A percentile compares a stretch with the other conserved stretches of the same genome.
Evolutionary conservation across 2,888 invertebrate genomes (phyloP).

Genomic region (Amblyteles armatorius): DNA sequence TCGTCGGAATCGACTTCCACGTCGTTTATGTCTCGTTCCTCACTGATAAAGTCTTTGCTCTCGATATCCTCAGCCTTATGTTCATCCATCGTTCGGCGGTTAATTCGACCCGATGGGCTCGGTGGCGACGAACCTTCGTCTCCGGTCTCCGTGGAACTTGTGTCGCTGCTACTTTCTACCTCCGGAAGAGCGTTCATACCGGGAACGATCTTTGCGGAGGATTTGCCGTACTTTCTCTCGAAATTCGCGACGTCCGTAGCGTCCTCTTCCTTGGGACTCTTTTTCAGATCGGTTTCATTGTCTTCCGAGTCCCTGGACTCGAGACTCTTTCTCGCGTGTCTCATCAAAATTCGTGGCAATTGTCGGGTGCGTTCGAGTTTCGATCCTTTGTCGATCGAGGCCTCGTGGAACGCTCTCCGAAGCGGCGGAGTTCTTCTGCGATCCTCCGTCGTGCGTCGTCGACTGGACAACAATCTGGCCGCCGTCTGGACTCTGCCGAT

Average conservation of each 20-base stretch:
- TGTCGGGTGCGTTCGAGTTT: constrained; percentile 34
- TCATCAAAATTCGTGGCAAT: constrained; percentile 62
- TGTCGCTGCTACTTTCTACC: constrained; percentile 37
- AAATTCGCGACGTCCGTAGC: neutral
- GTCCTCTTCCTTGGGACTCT: neutral
- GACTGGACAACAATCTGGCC: constrained; percentile 37
- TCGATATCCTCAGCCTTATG: neutral
- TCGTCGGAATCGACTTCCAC: constrained; percentile 48
- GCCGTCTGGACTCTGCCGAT: neutral
- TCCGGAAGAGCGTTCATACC: constrained; percentile 42
- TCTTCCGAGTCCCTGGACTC: constrained; percentile 21
- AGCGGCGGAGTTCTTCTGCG: constrained; percentile 11
- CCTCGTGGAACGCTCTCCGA: neutral
- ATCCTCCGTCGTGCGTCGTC: constrained; percentile 62
- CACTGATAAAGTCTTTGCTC: constrained; percentile 23
- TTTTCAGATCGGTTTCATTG: neutral
- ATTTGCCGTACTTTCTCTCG: constrained; percentile 1
- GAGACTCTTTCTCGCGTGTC: constrained; percentile 60
- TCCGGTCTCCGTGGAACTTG: constrained; percentile 59
- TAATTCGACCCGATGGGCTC: neutral
- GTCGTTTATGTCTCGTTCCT: constrained; percentile 11
- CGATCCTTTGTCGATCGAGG: neutral
- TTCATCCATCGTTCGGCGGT: neutral
- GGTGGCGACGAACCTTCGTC: constrained; percentile 61
- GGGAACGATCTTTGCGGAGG: neutral